Base-by-base conservation (phyloP, 2,888 invertebrate species). In the Stenotaenia linearis region DNA sequence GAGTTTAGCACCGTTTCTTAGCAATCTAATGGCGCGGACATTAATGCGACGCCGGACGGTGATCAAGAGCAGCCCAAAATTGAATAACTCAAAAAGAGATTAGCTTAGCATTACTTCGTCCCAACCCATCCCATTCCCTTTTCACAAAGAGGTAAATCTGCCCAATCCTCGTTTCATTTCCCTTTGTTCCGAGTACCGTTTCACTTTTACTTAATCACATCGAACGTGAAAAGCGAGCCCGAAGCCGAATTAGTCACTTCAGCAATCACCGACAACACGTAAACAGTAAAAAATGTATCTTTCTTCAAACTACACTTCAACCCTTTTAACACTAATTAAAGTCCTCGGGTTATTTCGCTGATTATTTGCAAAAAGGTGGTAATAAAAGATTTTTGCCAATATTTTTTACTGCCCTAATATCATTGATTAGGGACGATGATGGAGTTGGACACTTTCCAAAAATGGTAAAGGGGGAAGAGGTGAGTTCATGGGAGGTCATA, bases 381-480 rank as follows among this genome's bases (percentile, higher is more conserved):
- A 45, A 45, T 45, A 45, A 45, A 45, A 45, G 45, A 45, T 45
- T 45, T 45, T 45, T 45, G 45, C 45, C 45, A 45, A 45, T 45
- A 45, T 45, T 45, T 45, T 76, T 76, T 76, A 76, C 76, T 35
- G 35, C 35, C 76, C n/a, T 37, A 76, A 76, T 76, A 76, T 76
- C 28, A 30, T 76, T 76, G 76, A 76, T 76, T 76, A 76, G 30
- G 12, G 32, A 37, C 32, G 74, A 32, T 35, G 35, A 37, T 35
- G 35, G 74, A 32, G 76, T 76, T 76, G 76, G 76, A 76, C 23
- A 28, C 30, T 23, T 23, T 76, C 76, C 76, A 76, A 76, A 76
- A 76, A 76, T 76, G 76, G 76, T 76, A 76, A 76, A 35, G 76
- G 76, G 35, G 76, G 35, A 76, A 35, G 74, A 74, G 74, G 28